Percentiles rank a stretch among this genome's conserved stretches.
These are phyloP conservation scores for Diuraphis noxia DNA, from an alignment of 1,140 invertebrate species.

Conservation along the genomic window DNA sequence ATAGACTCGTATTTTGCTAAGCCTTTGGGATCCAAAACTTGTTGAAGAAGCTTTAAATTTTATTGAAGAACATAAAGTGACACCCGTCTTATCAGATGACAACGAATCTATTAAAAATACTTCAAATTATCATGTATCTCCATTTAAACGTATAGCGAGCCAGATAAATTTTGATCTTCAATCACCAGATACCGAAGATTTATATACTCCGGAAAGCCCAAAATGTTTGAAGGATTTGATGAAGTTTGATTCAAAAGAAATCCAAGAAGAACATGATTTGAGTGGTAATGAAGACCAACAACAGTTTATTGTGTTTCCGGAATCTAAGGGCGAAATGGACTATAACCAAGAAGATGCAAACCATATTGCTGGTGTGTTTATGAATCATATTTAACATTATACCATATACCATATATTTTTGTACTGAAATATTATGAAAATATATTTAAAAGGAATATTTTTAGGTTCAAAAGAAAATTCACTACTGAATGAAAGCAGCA, in stretches of 20 bases:
- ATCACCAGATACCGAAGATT: constrained; percentile 73
- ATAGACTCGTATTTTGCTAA: constrained; percentile 74
- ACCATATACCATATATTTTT: not conserved
- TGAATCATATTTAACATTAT: not conserved
- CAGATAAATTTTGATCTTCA: constrained; percentile 70
- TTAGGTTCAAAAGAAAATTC: constrained; percentile 26
- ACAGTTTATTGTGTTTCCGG: constrained; percentile 62
- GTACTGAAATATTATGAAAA: not conserved
- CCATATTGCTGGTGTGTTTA: not conserved
- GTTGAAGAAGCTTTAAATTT: constrained; percentile 83
- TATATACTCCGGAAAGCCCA: constrained; percentile 70
- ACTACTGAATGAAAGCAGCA: constrained; percentile 55
- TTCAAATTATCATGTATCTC: constrained; percentile 63
- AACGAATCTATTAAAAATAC: constrained; percentile 1
- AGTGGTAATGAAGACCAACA: constrained; percentile 59
- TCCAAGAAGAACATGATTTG: constrained; percentile 38
- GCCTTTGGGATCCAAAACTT: constrained; percentile 79
- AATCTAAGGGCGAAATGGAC: constrained; percentile 58
- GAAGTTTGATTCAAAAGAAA: constrained; percentile 54
- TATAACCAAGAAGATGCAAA: constrained; percentile 57
- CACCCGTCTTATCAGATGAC: constrained; percentile 46
- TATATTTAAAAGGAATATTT: not conserved
- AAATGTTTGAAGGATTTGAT: constrained; percentile 55
- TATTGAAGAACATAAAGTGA: constrained; percentile 71
- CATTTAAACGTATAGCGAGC: constrained; percentile 76